Conservation (phyloP, 2,888 invertebrate species). For the Antheraea assamensis region DNA sequence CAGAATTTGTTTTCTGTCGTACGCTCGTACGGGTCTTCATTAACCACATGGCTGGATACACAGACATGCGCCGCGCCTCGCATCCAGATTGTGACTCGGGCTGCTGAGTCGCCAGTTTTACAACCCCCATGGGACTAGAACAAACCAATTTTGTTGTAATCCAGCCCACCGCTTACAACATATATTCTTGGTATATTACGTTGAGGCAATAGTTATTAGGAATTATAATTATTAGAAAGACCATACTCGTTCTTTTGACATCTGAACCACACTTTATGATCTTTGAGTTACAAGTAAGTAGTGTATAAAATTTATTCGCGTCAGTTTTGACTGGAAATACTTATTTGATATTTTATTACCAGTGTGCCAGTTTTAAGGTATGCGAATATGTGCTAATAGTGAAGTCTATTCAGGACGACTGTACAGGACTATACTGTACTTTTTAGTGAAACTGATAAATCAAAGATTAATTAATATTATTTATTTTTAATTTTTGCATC, state of each 20-base stretch:
- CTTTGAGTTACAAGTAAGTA: not conserved
- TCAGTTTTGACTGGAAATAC: too few species aligned
- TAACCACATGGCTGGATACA: constrained; percentile 55
- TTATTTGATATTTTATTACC: too few species aligned
- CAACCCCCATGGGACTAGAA: not conserved
- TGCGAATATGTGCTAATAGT: not conserved
- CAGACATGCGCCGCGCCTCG: not conserved
- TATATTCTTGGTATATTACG: not conserved
- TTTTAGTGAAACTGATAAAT: not conserved
- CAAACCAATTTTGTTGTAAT: not conserved
- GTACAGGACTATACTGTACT: too few species aligned
- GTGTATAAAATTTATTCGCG: not conserved
- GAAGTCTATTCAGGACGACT: not conserved
- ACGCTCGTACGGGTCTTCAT: constrained; percentile 62
- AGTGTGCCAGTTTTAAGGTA: not conserved
- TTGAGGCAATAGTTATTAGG: not conserved
- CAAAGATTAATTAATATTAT: too few species aligned
- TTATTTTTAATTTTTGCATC: too few species aligned
- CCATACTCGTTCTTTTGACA: not conserved
- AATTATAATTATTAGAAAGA: not conserved
- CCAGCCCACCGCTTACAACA: not conserved
- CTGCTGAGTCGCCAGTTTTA: not conserved
- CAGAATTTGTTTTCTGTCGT: constrained; percentile 69
- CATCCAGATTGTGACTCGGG: not conserved
- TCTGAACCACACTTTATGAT: not conserved